Base-by-base conservation (phyloP, 1,140 invertebrate species). In the Drosophila seguyi region DNA sequence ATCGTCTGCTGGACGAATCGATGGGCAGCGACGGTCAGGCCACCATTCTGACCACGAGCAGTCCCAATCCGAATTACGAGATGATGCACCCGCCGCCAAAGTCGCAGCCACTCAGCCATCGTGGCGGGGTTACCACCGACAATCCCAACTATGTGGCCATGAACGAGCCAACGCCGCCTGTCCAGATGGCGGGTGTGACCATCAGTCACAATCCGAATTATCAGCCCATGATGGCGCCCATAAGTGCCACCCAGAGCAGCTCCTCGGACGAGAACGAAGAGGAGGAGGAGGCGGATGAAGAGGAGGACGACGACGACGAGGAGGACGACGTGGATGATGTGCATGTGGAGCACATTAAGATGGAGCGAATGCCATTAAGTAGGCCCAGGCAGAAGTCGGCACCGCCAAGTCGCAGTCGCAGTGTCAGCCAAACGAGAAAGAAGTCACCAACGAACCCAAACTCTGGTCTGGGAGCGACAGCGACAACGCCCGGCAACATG, bases 51-150 rank as follows among this genome's bases (percentile, higher is more conserved):
- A 80, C 85, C 11, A 66, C 79, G 0, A 91, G 81, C 58, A 83
- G 75, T 52, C 68, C 80, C 27, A 92, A 92, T 76, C 90, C 90
- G 4, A 92, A 92, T 18, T 92, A 92, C 29, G 80, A 92, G 45
- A 52, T 91, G 45, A 91, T 91, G 90, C 87, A 88, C 45, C 50
- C 72, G 36, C 1, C 14, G 38, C n/a, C 48, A 6, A 4, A 8
- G 48, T 18, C 27, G 6, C 48, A 52, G 48, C 18, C 48, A 52
- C 29, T 34, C 6, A 4, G 29, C 20, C 29, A 52, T 6, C 50
- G 13, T 16, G 22, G 36, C 22, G 13, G 45, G 18, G 11, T 69
- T 16, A 20, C 76, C 41, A 69, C 75, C n/a, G 56, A 75, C 10
- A 90, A 87, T 58, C 80, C 90, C 41, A 83, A 80, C 56, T 91